Conservation (phyloP, 1,140 invertebrate species). For the Drosophila ananassae region DNA sequence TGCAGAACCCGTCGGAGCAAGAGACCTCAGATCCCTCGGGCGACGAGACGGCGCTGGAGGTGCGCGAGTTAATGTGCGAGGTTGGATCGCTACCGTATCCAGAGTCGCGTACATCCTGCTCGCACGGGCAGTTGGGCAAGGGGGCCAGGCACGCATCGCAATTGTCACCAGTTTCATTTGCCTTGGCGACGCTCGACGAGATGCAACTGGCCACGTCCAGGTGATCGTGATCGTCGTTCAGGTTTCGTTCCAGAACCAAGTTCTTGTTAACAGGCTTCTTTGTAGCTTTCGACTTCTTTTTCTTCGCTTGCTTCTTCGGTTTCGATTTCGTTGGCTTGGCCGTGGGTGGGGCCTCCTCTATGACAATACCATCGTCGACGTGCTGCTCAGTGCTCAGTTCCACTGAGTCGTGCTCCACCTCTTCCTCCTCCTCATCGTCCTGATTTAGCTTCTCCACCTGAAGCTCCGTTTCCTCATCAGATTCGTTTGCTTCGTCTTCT, state of each 20-base stretch:
- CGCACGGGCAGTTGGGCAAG: slow-evolving; percentile 83
- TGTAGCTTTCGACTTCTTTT: slow-evolving; percentile 67
- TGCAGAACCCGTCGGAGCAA: slow-evolving; percentile 92
- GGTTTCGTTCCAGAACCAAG: slow-evolving; percentile 2
- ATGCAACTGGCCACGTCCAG: slow-evolving; percentile 44
- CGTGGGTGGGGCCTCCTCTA: slow-evolving; percentile 25
- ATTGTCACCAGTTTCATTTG: slow-evolving; percentile 30
- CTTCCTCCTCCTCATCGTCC: slow-evolving; percentile 49
- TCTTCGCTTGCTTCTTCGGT: slow-evolving; percentile 77
- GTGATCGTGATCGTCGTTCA: slow-evolving; percentile 44
- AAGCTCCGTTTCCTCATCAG: slow-evolving; percentile 30
- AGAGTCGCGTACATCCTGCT: slow-evolving; percentile 88
- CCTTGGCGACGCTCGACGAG: slow-evolving; percentile 39
- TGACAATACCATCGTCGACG: slow-evolving; percentile 62
- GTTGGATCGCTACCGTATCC: slow-evolving; percentile 90
- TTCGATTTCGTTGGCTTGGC: slow-evolving; percentile 74
- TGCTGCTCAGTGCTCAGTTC: slow-evolving; percentile 13
- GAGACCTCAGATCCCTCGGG: slow-evolving; percentile 92
- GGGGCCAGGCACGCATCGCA: slow-evolving; percentile 65
- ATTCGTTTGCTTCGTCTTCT: slow-evolving; percentile 34
- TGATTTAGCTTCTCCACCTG: slow-evolving; percentile 31
- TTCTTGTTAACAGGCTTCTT: slow-evolving; percentile 12
- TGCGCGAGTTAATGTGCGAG: slow-evolving; percentile 86
- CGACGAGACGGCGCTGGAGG: slow-evolving; percentile 90
- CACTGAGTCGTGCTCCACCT: slow-evolving; percentile 45